These are phyloP conservation scores for Kryptopterus vitreolus DNA, from an alignment of 2,797 vertebrate species.

Conservation along the genomic window DNA sequence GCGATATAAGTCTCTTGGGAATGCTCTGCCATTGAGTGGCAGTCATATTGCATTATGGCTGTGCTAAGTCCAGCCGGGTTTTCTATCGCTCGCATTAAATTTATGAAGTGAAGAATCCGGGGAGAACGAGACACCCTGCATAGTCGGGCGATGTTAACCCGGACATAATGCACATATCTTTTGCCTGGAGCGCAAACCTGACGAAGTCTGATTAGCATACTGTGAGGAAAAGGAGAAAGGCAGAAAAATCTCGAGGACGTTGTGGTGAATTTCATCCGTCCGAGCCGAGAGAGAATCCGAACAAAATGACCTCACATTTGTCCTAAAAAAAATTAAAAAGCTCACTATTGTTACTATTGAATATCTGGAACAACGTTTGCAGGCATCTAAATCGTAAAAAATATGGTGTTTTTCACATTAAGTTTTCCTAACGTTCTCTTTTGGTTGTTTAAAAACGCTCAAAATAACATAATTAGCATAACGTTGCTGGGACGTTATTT, in stretches of 20 bases:
- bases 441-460: no score
- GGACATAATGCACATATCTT: conserved; percentile 39
- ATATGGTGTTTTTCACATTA: no score
- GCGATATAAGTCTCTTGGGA: no score
- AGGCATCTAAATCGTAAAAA: no score
- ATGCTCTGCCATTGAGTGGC: neutral
- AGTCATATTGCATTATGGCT: conserved; percentile 61
- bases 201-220: conserved; percentile 30
- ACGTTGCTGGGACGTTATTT: no score
- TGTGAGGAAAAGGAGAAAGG: conserved; percentile 12
- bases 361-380: no score
- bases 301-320: neutral
- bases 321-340: no score
- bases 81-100: conserved; percentile 44
- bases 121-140: conserved; percentile 1
- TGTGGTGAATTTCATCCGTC: neutral
- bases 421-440: no score
- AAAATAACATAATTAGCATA: no score
- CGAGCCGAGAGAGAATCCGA: neutral
- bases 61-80: conserved; percentile 46
- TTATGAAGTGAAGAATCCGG: conserved; percentile 54
- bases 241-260: conserved; percentile 15
- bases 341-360: no score
- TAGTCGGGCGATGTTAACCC: neutral
- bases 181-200: neutral